A percentile compares a stretch with the other conserved stretches of the same genome.
phyloP scores from a whole-genome alignment of 2,888 invertebrate species.

The Geophilus truncorum region DNA sequence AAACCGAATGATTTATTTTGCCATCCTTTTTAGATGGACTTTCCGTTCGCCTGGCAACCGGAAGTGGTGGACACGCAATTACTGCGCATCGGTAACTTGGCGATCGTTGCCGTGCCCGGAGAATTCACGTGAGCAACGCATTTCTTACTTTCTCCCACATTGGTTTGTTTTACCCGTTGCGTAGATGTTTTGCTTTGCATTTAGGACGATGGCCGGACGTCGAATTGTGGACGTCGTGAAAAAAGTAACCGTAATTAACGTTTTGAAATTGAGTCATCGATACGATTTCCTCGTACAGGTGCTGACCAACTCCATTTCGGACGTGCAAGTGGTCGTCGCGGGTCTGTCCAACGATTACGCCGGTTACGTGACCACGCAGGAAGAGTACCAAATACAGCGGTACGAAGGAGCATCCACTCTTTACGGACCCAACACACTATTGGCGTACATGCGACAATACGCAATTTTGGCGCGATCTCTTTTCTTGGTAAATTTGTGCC shows the following conservation, averaged over 20 bases:
- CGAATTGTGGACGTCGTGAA: constrained; percentile 40
- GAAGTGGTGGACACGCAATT: constrained; percentile 74
- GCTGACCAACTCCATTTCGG: neutral
- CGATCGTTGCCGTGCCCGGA: constrained; percentile 70
- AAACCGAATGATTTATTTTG: too few relatives aligned
- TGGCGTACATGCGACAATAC: neutral
- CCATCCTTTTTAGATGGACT: constrained; percentile 58
- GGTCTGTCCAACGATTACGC: constrained; percentile 51
- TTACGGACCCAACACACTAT: constrained; percentile 80
- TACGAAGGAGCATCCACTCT: constrained; percentile 94
- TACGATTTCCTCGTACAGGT: constrained; percentile 57
- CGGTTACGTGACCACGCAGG: neutral
- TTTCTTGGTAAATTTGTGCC: neutral
- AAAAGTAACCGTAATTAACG: constrained; percentile 61
- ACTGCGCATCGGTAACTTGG: constrained; percentile 64
- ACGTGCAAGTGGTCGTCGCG: neutral
- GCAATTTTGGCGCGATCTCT: neutral
- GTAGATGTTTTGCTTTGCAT: neutral
- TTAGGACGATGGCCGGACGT: constrained; percentile 80
- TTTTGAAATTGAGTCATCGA: constrained; percentile 72
- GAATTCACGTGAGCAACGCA: constrained; percentile 65
- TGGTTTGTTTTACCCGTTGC: neutral
- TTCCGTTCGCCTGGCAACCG: constrained; percentile 89
- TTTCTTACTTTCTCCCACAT: neutral
- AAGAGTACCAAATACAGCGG: constrained; percentile 56